Percentiles rank a stretch among this genome's conserved stretches.
Conservation (phyloP, 2,113 vertebrate genomes). For the Lepidothrix coronata region DNA sequence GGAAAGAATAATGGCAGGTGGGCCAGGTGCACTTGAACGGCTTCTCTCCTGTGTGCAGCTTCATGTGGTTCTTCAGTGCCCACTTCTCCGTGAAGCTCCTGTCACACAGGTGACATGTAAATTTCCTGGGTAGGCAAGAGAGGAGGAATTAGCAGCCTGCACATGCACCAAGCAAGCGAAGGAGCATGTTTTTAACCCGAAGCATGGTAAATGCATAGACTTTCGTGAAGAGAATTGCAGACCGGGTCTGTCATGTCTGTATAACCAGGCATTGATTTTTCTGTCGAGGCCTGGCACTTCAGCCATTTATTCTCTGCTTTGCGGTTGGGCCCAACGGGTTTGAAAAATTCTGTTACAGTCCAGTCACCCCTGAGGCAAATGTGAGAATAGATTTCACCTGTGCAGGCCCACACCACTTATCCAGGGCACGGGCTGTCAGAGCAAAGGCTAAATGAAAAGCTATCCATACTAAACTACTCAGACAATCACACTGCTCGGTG, state of each 20-base stretch:
- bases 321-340: conserved; percentile 96
- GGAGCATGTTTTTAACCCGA: conserved; percentile 65
- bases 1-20: conserved; percentile 96
- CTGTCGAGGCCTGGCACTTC: conserved; percentile 97
- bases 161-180: conserved; percentile 45
- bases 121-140: conserved; percentile 84
- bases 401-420: conserved; percentile 95
- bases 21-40: conserved; percentile 95
- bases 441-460: conserved; percentile 95
- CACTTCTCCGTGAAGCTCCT: conserved; percentile 97
- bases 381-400: conserved; percentile 99
- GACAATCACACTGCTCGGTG: conserved; percentile 71
- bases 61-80: conserved; percentile 99
- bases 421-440: conserved; percentile 90
- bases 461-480: conserved; percentile 84
- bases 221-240: conserved; percentile 74
- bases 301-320: conserved; percentile 99
- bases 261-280: conserved; percentile 99
- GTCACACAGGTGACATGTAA: conserved; percentile 92
- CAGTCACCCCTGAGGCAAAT: conserved; percentile 96
- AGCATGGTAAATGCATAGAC: conserved; percentile 53
- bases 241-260: conserved; percentile 93
- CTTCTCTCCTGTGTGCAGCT: conserved; percentile 96
- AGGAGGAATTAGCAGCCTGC: conserved; percentile 66
- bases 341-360: conserved; percentile 99